These are phyloP conservation scores for Tryphoninae sp. DNA, from an alignment of 2,888 invertebrate genomes.

Conservation along the genomic window DNA sequence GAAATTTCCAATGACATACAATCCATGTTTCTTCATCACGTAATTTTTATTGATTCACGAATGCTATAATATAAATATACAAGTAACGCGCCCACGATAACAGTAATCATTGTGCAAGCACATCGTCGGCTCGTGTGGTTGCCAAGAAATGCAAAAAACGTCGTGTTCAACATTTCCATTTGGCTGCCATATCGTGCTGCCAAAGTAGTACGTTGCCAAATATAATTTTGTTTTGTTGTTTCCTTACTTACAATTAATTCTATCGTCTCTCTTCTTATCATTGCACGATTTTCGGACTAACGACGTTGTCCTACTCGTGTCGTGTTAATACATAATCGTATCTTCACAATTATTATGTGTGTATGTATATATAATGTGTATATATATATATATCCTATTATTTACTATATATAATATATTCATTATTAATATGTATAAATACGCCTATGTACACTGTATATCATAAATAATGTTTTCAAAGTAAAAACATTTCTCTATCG, in stretches of 20 bases:
- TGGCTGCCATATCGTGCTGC: conserved; percentile 8
- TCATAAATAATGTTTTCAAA: conserved; percentile 51
- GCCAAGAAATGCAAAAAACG: background rate
- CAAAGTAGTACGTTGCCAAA: conserved; percentile 24
- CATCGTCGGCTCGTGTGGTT: background rate
- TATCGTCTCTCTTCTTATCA: conserved; percentile 31
- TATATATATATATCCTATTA: conserved; percentile 43
- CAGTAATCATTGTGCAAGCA: background rate
- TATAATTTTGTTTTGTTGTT: conserved; percentile 9
- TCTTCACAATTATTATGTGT: conserved; percentile 54
- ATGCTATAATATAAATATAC: conserved; percentile 62
- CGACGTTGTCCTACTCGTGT: conserved; percentile 22
- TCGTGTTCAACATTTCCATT: conserved; percentile 26
- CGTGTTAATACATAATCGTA: conserved; percentile 39
- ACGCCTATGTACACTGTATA: conserved; percentile 61
- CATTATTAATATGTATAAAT: conserved; percentile 62
- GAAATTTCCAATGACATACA: conserved; percentile 50
- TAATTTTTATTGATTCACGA: conserved; percentile 61
- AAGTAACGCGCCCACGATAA: conserved; percentile 55
- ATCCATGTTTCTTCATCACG: conserved; percentile 50
- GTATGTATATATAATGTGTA: conserved; percentile 36
- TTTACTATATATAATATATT: conserved; percentile 28
- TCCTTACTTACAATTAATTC: conserved; percentile 22
- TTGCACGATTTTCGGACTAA: conserved; percentile 54
- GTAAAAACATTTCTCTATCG: conserved; percentile 33